Base-by-base conservation (phyloP, 2,888 invertebrate species). In the Nysson spinosus region DNA sequence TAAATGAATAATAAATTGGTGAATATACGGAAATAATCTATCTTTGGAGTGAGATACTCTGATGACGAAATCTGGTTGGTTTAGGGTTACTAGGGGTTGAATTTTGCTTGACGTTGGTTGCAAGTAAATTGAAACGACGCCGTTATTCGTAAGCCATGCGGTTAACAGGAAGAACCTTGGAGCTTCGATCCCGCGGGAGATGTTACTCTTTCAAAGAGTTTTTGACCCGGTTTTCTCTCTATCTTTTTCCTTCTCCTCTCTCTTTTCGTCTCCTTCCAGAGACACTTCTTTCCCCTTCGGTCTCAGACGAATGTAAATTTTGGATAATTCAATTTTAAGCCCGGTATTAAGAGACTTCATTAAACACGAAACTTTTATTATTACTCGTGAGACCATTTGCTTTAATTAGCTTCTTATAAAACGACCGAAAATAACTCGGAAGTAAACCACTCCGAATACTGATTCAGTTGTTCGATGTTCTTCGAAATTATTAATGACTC, bases 101-200 rank as follows among this genome's bases (percentile, higher is more conserved):
- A n/a, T n/a, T n/a, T n/a, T n/a, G n/a, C n/a, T n/a, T n/a, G n/a
- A 58, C 54, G 51, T 57, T 52, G 60, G 60, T 63, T 58, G 55
- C 61, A 52, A 47, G 56, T 65, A 62, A 74, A 74, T 74, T 74
- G 70, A 74, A 68, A 74, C 73, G 63, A 70, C 74, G 49, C 62
- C 54, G 70, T 68, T 73, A 66, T 64, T 74, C 70, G 43, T 63
- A 56, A 60, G 58, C 54, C 49, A 32, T 43, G 50, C 20, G 54
- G 61, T 61, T 65, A 52, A 28, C 54, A 57, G 11, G 16, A 47
- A 47, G 52, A 35, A 54, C 46, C 42, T 28, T 4, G 44, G 43
- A 34, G 42, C 54, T 42, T 58, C 49, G 54, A 69, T 62, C 69
- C 65, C 69, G 16, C 16, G 73, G 46, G 62, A 49, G 40, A 69